These are phyloP conservation scores for Heliothis peltigera DNA, from an alignment of 2,888 invertebrate genomes.

Conservation along the genomic window DNA sequence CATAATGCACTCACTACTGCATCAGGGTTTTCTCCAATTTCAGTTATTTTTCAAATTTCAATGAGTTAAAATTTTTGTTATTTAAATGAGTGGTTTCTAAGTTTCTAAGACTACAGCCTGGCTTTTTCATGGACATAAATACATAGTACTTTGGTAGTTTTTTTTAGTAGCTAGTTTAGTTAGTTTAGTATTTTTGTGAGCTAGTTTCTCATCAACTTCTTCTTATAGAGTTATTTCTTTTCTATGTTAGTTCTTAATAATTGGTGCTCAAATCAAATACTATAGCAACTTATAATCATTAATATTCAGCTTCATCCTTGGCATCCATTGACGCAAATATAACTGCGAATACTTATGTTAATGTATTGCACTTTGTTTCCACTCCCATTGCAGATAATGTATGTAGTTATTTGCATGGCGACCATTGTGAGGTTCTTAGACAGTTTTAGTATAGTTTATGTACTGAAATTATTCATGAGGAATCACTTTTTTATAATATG, in stretches of 20 bases:
- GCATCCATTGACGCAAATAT: constrained; percentile 47
- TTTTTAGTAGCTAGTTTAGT: no score
- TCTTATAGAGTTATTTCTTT: no score
- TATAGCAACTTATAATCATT: constrained; percentile 32
- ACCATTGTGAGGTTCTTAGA: constrained; percentile 39
- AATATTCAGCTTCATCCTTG: constrained; percentile 49
- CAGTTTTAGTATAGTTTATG: constrained; percentile 29
- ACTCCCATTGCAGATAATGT: constrained; percentile 39
- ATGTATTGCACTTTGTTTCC: constrained; percentile 60
- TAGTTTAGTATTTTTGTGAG: no score
- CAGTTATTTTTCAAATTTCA: no score
- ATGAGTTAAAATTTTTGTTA: no score
- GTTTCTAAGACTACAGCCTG: no score
- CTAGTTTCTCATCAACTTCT: not conserved
- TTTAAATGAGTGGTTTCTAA: no score
- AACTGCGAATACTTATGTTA: constrained; percentile 50
- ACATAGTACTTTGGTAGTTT: no score
- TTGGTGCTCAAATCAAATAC: not conserved
- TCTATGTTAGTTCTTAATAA: not conserved
- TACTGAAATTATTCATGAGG: constrained; percentile 21
- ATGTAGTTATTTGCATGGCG: constrained; percentile 46
- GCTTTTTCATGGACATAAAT: no score
- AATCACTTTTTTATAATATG: not conserved
- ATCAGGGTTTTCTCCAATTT: no score
- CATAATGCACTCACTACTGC: no score